These are phyloP conservation scores for Invenusta paracnida DNA, from an alignment of 2,888 invertebrate genomes.

Conservation along the genomic window DNA sequence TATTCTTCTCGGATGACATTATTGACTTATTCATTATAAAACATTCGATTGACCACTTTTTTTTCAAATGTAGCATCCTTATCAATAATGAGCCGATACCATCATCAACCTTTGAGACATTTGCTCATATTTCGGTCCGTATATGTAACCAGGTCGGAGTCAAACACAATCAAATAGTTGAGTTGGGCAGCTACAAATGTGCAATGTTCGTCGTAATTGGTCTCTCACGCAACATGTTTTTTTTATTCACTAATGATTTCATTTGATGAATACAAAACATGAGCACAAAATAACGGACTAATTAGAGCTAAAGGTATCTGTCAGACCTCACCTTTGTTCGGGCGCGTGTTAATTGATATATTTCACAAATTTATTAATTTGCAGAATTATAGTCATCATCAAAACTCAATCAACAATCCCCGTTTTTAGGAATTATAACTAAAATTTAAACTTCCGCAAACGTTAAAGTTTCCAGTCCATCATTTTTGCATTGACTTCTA, in stretches of 20 bases:
- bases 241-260: not conserved
- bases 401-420: too few relatives aligned
- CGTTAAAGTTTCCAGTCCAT: too few relatives aligned
- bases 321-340: too few relatives aligned
- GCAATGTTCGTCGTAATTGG: not conserved
- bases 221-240: not conserved
- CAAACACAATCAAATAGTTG: not conserved
- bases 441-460: too few relatives aligned
- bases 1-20: not conserved
- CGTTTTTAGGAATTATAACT: too few relatives aligned
- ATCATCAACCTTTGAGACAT: not conserved
- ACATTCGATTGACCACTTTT: not conserved
- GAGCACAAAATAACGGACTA: too few relatives aligned
- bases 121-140: too few relatives aligned
- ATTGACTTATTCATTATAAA: not conserved
- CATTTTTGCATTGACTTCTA: too few relatives aligned
- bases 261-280: conserved; percentile 2
- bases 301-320: too few relatives aligned
- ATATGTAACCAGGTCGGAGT: not conserved
- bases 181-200: not conserved
- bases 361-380: too few relatives aligned
- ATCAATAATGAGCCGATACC: not conserved
- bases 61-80: not conserved
- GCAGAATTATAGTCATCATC: too few relatives aligned
- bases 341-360: too few relatives aligned